These are phyloP conservation scores for Uloborus diversus DNA, from an alignment of 1,140 invertebrate species.

Conservation along the genomic window DNA sequence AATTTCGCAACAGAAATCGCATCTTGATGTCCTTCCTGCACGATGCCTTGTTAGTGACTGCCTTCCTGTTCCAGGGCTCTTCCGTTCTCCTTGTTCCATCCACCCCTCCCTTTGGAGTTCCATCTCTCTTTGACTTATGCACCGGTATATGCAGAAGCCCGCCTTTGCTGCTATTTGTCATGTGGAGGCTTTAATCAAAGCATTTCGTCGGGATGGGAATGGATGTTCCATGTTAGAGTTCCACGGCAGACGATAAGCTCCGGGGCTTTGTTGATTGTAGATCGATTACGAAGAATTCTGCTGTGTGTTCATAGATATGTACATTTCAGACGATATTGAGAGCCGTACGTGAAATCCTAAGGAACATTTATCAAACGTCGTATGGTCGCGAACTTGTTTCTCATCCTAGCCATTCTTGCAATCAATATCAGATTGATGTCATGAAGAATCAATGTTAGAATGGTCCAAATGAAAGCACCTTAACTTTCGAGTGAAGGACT, in stretches of 20 bases:
- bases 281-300: not conserved
- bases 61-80: not conserved
- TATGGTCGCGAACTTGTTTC: too few relatives aligned
- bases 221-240: not conserved
- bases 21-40: not conserved
- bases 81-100: not conserved
- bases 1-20: not conserved
- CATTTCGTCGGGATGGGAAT: not conserved
- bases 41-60: not conserved
- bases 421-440: too few relatives aligned
- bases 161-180: not conserved
- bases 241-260: not conserved
- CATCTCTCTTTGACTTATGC: too few relatives aligned
- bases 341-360: too few relatives aligned
- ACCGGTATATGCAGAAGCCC: too few relatives aligned
- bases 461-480: too few relatives aligned
- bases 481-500: too few relatives aligned
- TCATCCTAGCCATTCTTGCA: too few relatives aligned
- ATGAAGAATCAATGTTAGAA: too few relatives aligned
- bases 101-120: not conserved
- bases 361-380: too few relatives aligned
- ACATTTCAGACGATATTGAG: not conserved
- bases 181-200: constrained; percentile 6
- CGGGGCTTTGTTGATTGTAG: not conserved
- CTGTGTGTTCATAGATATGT: not conserved